These are phyloP conservation scores for Phalanger gymnotis DNA, from an alignment of 2,797 vertebrate genomes.

Conservation along the genomic window DNA sequence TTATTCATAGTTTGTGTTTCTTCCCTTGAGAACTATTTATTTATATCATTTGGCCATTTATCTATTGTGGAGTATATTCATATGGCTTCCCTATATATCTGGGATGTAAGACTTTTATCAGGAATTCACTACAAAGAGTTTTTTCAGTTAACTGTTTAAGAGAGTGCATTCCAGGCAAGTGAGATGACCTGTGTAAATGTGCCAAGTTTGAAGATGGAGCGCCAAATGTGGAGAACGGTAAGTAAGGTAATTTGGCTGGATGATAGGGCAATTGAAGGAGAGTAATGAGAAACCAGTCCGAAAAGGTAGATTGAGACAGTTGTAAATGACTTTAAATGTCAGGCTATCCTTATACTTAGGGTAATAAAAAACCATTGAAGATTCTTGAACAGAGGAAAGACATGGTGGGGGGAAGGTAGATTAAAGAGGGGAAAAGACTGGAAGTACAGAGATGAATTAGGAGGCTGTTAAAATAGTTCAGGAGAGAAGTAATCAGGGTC, in stretches of 20 bases:
- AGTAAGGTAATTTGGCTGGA: neutral
- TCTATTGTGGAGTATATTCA: neutral
- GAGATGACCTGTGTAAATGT: neutral
- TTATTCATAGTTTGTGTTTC: neutral
- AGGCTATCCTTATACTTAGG: too few species aligned
- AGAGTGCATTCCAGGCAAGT: neutral
- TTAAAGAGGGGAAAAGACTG: neutral
- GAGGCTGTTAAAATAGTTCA: neutral
- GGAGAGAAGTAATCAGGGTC: neutral
- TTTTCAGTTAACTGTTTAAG: neutral
- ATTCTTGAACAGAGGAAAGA: neutral
- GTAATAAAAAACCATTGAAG: neutral
- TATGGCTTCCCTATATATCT: neutral
- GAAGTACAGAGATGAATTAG: neutral
- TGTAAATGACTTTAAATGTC: fast-evolving
- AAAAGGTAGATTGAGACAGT: neutral
- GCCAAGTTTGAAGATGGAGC: neutral
- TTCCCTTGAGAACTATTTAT: neutral
- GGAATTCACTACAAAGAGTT: neutral
- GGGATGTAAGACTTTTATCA: neutral
- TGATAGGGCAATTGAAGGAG: neutral
- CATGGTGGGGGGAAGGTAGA: neutral
- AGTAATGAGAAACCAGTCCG: neutral
- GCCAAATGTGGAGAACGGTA: neutral
- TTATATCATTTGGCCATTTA: neutral